Evolutionary conservation across 2,888 invertebrate genomes (phyloP).

Genomic region (Dromius quadrimaculatus): DNA sequence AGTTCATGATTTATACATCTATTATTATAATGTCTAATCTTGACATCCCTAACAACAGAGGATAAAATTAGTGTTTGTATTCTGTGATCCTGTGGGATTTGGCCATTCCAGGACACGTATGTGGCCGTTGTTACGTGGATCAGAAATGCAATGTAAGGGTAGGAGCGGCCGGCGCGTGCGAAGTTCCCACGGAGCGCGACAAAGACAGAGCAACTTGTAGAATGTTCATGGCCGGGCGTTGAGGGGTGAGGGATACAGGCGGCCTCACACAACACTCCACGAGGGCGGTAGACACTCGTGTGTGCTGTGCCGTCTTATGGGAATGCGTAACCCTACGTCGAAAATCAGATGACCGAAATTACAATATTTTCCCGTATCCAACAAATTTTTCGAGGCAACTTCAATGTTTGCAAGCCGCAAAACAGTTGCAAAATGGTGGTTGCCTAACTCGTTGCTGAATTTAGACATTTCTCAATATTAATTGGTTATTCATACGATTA

Average conservation of each 20-base stretch:
- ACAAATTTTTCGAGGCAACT: no score
- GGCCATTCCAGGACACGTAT: neutral
- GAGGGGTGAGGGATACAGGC: conserved; percentile 66
- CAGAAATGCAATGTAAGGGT: conserved; percentile 55
- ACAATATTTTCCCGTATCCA: no score
- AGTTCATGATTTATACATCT: no score
- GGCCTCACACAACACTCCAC: conserved; percentile 67
- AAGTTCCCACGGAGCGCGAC: conserved; percentile 62
- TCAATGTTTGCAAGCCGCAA: no score
- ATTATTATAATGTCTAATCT: no score
- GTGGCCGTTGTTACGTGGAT: conserved; percentile 38
- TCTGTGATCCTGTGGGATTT: conserved; percentile 6
- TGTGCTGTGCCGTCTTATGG: neutral
- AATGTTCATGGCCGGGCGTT: conserved; percentile 59
- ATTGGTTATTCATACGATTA: no score
- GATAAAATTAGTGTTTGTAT: no score
- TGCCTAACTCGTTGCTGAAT: no score
- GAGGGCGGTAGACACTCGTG: conserved; percentile 53
- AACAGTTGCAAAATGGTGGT: no score
- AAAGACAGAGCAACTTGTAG: conserved; percentile 64
- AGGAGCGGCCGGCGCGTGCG: conserved; percentile 59
- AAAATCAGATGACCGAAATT: neutral
- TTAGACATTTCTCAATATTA: no score
- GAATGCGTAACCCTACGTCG: neutral
- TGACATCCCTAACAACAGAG: no score